Conservation (phyloP, 2,888 invertebrate genomes). For the Sminthurinus aureus region DNA sequence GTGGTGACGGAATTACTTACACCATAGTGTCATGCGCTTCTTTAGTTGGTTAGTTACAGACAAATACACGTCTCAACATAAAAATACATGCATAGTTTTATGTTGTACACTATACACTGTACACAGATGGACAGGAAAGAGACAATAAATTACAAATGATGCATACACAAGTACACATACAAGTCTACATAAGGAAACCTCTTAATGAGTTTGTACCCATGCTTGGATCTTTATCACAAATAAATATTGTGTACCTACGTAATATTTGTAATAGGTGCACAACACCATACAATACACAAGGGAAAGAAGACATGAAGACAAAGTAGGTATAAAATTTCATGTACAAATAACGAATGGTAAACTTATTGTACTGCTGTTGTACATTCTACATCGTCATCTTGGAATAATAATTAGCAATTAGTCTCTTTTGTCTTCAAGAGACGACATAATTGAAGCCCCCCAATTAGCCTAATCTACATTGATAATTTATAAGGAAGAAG, state of each 20-base stretch:
- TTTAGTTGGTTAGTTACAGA: background rate
- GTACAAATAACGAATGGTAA: too few relatives aligned
- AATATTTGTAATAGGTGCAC: too few relatives aligned
- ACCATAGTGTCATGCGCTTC: constrained; percentile 16
- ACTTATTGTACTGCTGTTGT: too few relatives aligned
- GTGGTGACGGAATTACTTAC: constrained; percentile 34
- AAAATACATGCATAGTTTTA: background rate
- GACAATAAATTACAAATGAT: constrained; percentile 4
- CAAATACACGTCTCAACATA: background rate
- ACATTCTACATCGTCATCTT: background rate
- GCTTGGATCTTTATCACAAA: constrained; percentile 10
- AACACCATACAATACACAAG: too few relatives aligned
- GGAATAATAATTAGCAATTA: constrained; percentile 42
- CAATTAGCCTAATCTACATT: constrained; percentile 40
- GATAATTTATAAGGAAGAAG: constrained; percentile 34
- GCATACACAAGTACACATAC: background rate
- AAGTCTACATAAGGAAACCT: constrained; percentile 23
- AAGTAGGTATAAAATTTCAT: too few relatives aligned
- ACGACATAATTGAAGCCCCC: constrained; percentile 41
- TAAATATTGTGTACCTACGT: background rate
- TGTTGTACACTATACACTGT: background rate
- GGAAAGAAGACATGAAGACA: too few relatives aligned
- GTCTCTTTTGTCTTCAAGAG: constrained; percentile 38
- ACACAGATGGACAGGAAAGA: too few relatives aligned
- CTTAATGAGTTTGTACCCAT: constrained; percentile 26